Evolutionary conservation across 2,888 invertebrate genomes (phyloP).

Genomic region (Chrysotoxum bicinctum): DNA sequence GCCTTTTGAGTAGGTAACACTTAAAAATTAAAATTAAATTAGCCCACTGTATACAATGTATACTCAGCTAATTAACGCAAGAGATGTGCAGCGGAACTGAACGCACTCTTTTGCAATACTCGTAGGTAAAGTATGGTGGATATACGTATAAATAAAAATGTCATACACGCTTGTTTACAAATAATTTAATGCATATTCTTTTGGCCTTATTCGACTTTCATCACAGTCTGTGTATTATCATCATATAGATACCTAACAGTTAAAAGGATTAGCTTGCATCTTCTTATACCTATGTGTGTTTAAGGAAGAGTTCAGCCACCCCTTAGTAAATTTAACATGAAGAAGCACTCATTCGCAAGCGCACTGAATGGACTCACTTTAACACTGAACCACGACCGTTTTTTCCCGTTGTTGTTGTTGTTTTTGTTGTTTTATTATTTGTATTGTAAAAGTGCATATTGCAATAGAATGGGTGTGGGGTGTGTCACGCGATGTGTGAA

Average conservation of each 20-base stretch:
- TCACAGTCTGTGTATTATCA: neutral
- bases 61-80: slow-evolving; percentile 56
- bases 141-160: neutral
- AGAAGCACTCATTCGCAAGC: slow-evolving; percentile 57
- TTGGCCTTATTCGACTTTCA: slow-evolving; percentile 26
- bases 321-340: slow-evolving; percentile 39
- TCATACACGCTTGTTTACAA: slow-evolving; percentile 63
- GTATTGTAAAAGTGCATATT: slow-evolving; percentile 60
- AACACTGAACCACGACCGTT: slow-evolving; percentile 52
- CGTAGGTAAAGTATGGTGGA: neutral
- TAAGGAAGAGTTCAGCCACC: slow-evolving; percentile 47
- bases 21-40: slow-evolving; percentile 11
- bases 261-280: slow-evolving; percentile 62
- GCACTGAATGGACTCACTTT: slow-evolving; percentile 64
- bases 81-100: slow-evolving; percentile 31
- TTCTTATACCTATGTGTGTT: slow-evolving; percentile 16
- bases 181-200: slow-evolving; percentile 69
- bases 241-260: slow-evolving; percentile 4
- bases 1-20: slow-evolving; percentile 2
- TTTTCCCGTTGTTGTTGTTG: slow-evolving; percentile 4
- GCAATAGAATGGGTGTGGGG: slow-evolving; percentile 45
- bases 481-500: slow-evolving; percentile 5
- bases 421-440: slow-evolving; percentile 20
- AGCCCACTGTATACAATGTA: neutral
- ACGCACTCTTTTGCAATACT: slow-evolving; percentile 29